Evolutionary conservation across 2,113 vertebrate species (phyloP).

Genomic region (Crocuta crocuta): DNA sequence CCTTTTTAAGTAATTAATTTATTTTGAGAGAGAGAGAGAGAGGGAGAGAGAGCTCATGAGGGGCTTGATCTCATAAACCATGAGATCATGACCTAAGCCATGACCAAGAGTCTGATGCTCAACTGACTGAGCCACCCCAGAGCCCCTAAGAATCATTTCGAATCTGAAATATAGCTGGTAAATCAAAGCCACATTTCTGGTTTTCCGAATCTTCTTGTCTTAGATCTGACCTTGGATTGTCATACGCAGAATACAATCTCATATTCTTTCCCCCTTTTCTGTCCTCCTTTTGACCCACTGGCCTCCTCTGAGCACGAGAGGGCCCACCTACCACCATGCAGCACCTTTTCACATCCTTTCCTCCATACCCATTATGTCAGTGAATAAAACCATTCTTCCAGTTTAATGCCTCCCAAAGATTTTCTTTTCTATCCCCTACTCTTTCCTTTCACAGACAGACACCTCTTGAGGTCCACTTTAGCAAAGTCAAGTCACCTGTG

Average conservation of each 20-base stretch:
- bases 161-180: neutral
- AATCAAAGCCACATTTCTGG: neutral
- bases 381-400: neutral
- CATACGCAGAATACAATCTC: neutral
- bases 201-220: neutral
- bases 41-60: too few species aligned
- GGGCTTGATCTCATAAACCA: too few species aligned
- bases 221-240: neutral
- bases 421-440: neutral
- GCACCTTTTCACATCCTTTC: neutral
- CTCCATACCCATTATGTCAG: neutral
- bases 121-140: too few species aligned
- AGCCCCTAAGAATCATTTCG: neutral
- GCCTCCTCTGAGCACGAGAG: neutral
- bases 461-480: neutral
- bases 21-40: too few species aligned
- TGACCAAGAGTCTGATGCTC: too few species aligned
- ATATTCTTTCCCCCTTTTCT: neutral
- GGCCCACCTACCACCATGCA: accelerated
- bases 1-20: too few species aligned
- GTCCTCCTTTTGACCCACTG: neutral
- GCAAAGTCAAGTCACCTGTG: neutral
- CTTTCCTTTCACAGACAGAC: neutral
- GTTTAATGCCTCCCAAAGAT: neutral
- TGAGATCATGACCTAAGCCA: too few species aligned